These are phyloP conservation scores for Dorcus parallelipipedus DNA, from an alignment of 2,888 invertebrate species.

Conservation along the genomic window DNA sequence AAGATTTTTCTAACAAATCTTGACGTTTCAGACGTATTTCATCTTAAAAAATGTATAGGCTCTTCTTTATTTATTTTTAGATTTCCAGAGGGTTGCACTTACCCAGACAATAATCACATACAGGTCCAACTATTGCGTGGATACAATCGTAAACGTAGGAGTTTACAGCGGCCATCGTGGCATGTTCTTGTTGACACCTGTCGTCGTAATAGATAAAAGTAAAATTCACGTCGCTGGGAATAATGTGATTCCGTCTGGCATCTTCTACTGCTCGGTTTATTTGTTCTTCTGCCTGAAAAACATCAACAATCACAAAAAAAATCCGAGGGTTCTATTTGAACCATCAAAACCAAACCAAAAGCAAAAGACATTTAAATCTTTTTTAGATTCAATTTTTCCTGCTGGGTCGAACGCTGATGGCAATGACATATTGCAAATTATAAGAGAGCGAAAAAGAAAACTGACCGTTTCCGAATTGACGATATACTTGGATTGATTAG, in stretches of 20 bases:
- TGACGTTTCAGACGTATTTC: too few relatives aligned
- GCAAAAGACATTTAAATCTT: too few relatives aligned
- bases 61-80: too few relatives aligned
- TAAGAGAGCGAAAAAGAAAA: constrained; percentile 7
- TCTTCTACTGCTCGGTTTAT: not conserved
- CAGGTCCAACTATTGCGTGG: constrained; percentile 76
- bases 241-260: constrained; percentile 36
- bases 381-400: not conserved
- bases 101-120: constrained; percentile 81
- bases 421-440: not conserved
- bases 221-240: constrained; percentile 59
- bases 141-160: constrained; percentile 68
- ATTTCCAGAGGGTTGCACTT: constrained; percentile 41
- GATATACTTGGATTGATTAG: constrained; percentile 57
- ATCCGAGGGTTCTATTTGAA: not conserved
- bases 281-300: not conserved
- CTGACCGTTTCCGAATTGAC: constrained; percentile 50
- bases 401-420: not conserved
- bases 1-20: constrained; percentile 1
- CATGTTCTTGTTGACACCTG: constrained; percentile 69
- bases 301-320: not conserved
- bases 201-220: constrained; percentile 66
- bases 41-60: too few relatives aligned
- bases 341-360: too few relatives aligned
- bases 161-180: constrained; percentile 69